A percentile compares a stretch with the other conserved stretches of the same genome.
Evolutionary conservation across 2,113 vertebrate genomes (phyloP).

Genomic region (Bucco capensis): DNA sequence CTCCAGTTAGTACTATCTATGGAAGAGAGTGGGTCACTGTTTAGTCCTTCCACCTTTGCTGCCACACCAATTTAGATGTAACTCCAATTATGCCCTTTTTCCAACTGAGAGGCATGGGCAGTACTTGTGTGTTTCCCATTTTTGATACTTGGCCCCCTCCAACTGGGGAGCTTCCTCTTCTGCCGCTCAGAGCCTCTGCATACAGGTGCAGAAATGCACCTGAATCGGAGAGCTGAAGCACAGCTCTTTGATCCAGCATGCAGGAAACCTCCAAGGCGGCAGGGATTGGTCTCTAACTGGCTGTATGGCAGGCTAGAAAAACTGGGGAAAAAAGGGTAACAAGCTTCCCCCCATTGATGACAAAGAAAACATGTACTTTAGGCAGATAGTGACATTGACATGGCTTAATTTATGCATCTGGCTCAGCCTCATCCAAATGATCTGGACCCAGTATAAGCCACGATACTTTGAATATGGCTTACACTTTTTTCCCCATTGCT

Average conservation of each 20-base stretch:
- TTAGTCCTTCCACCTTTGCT: not conserved
- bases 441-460: rapidly evolving
- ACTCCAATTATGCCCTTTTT: not conserved
- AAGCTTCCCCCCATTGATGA: not conserved
- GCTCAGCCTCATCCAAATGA: not conserved
- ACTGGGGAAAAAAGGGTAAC: not conserved
- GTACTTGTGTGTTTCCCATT: rapidly evolving
- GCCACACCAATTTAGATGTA: not conserved
- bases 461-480: not conserved
- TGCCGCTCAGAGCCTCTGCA: not conserved
- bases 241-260: not conserved
- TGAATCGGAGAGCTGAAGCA: not conserved
- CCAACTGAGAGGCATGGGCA: rapidly evolving
- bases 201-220: no score
- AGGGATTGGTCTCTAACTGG: not conserved
- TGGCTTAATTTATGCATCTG: not conserved
- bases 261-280: not conserved
- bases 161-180: not conserved
- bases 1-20: not conserved
- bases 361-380: not conserved
- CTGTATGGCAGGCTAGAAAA: not conserved
- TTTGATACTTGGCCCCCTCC: not conserved
- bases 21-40: not conserved
- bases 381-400: not conserved
- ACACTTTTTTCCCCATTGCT: not conserved